Conservation (phyloP, 2,113 vertebrate species). For the Progne subis region DNA sequence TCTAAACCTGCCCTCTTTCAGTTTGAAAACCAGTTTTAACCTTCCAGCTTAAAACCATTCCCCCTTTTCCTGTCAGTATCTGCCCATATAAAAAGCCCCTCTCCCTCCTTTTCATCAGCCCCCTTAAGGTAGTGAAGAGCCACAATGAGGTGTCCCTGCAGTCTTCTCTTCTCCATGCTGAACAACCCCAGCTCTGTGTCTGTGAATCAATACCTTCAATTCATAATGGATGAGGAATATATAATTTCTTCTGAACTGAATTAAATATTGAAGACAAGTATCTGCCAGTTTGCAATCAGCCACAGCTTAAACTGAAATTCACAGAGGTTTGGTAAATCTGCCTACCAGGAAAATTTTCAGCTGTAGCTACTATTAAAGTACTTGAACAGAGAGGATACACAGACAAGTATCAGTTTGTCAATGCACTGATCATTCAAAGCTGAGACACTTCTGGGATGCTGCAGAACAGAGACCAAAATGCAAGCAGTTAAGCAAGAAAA, state of each 20-base stretch:
- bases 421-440: background rate
- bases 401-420: conserved; percentile 10
- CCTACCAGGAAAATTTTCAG: background rate
- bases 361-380: background rate
- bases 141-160: background rate
- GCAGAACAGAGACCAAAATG: background rate
- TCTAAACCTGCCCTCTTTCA: background rate
- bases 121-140: background rate
- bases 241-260: background rate
- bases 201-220: background rate
- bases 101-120: background rate
- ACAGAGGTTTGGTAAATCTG: background rate
- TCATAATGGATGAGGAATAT: background rate
- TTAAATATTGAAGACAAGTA: background rate
- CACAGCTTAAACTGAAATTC: background rate
- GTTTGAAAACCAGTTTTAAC: background rate
- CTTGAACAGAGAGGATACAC: background rate
- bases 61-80: background rate
- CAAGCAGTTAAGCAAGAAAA: conserved; percentile 18
- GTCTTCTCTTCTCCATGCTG: background rate
- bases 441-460: background rate
- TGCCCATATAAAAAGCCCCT: background rate
- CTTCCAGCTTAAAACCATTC: background rate
- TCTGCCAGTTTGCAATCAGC: background rate
- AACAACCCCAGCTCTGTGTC: background rate